These are phyloP conservation scores for Clivina fossor DNA, from an alignment of 2,888 invertebrate species.

Conservation along the genomic window DNA sequence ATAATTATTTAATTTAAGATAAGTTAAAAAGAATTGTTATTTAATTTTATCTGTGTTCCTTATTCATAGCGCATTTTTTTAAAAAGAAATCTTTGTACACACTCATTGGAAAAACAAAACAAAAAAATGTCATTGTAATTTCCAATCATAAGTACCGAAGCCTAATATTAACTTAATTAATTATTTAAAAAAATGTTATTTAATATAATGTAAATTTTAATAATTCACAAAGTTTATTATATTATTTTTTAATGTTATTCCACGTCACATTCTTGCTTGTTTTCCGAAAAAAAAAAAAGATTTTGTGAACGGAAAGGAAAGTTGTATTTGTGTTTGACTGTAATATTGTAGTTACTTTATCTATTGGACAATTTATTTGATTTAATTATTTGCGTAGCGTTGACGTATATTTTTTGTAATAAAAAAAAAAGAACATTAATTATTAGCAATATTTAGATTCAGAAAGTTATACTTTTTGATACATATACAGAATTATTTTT, in stretches of 20 bases:
- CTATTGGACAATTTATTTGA: constrained; percentile 5
- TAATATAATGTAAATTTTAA: constrained; percentile 15
- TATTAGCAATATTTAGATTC: constrained; percentile 28
- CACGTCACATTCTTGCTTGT: constrained; percentile 13
- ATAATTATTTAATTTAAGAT: constrained; percentile 12
- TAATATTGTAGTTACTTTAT: constrained; percentile 5
- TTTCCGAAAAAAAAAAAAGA: too few relatives aligned
- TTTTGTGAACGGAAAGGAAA: constrained; percentile 11
- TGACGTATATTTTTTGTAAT: constrained; percentile 15
- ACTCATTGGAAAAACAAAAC: constrained; percentile 10
- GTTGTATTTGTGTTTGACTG: constrained; percentile 5
- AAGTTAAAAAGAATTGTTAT: constrained; percentile 26
- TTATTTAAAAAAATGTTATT: constrained; percentile 10
- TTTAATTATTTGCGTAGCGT: neutral
- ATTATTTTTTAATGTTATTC: constrained; percentile 12
- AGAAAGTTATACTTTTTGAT: constrained; percentile 33
- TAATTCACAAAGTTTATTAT: constrained; percentile 20
- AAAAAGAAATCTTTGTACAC: constrained; percentile 17
- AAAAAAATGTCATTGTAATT: constrained; percentile 6
- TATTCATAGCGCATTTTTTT: constrained; percentile 21
- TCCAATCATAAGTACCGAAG: constrained; percentile 16
- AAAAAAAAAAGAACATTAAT: constrained; percentile 22
- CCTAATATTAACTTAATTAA: constrained; percentile 31
- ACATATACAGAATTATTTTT: constrained; percentile 32
- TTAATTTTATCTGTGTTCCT: constrained; percentile 30